Evolutionary conservation across 2,888 invertebrate species (phyloP).

Genomic region (Alloscopus bannaensis): DNA sequence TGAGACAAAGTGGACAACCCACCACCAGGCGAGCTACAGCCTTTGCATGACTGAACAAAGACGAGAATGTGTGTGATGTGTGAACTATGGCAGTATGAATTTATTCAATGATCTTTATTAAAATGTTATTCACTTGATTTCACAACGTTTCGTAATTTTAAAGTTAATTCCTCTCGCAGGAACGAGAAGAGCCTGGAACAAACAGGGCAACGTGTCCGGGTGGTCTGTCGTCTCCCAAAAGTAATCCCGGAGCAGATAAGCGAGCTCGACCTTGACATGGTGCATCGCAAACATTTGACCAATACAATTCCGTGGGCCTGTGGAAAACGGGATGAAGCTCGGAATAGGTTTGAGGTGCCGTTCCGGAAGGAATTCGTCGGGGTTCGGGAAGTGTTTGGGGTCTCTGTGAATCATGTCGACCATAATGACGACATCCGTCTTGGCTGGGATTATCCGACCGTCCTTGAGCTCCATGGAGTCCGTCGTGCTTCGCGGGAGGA

Average conservation of each 20-base stretch:
- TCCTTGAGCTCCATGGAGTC: slow-evolving; percentile 24
- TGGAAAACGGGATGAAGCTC: slow-evolving; percentile 29
- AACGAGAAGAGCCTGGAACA: slow-evolving; percentile 23
- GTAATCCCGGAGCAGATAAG: slow-evolving; percentile 19
- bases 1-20: neutral
- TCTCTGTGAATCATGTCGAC: slow-evolving; percentile 34
- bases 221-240: slow-evolving; percentile 32
- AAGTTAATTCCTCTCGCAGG: slow-evolving; percentile 41
- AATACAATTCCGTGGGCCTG: slow-evolving; percentile 34
- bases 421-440: slow-evolving; percentile 28
- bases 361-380: slow-evolving; percentile 24
- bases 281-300: slow-evolving; percentile 48
- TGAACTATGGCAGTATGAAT: neutral
- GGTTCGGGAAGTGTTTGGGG: slow-evolving; percentile 31
- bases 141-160: slow-evolving; percentile 5
- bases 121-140: neutral
- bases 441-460: slow-evolving; percentile 35
- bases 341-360: slow-evolving; percentile 35
- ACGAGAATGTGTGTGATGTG: no score
- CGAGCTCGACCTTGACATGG: slow-evolving; percentile 23
- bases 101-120: neutral
- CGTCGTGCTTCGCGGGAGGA: slow-evolving; percentile 50
- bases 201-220: slow-evolving; percentile 7
- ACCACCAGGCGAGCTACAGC: no score
- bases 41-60: no score